These are phyloP conservation scores for Sylvietta virens DNA, from an alignment of 2,113 vertebrate species.

Conservation along the genomic window DNA sequence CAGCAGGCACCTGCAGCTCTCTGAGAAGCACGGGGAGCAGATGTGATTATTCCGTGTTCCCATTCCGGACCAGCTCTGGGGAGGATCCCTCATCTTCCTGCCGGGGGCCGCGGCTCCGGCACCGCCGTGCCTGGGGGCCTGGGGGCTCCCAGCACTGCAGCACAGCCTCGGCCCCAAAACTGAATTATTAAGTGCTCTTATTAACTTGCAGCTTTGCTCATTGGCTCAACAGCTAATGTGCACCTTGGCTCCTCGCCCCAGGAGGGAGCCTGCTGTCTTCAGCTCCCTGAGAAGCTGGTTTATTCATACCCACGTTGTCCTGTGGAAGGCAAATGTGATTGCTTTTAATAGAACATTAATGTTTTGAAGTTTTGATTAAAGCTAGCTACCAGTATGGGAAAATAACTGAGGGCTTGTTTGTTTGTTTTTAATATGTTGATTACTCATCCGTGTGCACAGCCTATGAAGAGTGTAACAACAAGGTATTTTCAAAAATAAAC, in stretches of 20 bases:
- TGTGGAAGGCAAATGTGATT: background rate
- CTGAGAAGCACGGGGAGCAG: background rate
- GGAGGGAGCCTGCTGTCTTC: background rate
- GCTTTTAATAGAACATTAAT: constrained; percentile 6
- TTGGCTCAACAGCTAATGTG: background rate
- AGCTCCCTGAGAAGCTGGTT: background rate
- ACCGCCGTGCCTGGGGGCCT: background rate
- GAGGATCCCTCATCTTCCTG: constrained; percentile 25
- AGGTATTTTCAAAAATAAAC: background rate
- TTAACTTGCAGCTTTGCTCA: background rate
- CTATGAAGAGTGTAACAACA: background rate
- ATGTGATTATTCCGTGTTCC: background rate
- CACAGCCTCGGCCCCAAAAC: background rate
- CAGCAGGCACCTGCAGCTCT: background rate
- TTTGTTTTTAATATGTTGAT: background rate
- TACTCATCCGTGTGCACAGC: background rate
- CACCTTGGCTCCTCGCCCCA: background rate
- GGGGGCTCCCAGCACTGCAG: background rate
- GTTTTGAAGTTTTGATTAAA: constrained; percentile 1
- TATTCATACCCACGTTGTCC: background rate
- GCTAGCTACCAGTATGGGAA: background rate
- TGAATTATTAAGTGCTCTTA: constrained; percentile 6
- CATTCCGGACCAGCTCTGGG: background rate
- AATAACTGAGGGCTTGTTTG: background rate
- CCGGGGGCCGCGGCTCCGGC: background rate